Evolutionary conservation across 2,888 invertebrate species (phyloP).

Genomic region (Deladenus siricidicola): DNA sequence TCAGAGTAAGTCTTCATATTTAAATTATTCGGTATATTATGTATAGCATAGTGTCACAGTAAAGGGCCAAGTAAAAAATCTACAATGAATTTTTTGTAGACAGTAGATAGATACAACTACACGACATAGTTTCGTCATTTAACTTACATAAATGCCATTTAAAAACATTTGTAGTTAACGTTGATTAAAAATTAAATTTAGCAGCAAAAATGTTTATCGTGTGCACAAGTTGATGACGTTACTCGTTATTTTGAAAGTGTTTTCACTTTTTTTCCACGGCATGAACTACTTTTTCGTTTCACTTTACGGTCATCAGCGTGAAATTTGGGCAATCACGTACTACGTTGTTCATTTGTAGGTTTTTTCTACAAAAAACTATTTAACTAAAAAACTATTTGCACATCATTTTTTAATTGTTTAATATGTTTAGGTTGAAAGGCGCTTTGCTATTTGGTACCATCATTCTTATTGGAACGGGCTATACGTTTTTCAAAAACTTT

Average conservation of each 20-base stretch:
- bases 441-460: constrained; percentile 90
- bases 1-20: constrained; percentile 27
- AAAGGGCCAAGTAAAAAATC: too few species aligned
- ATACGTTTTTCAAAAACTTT: constrained; percentile 97
- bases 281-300: constrained; percentile 75
- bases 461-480: constrained; percentile 91
- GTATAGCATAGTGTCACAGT: too few species aligned
- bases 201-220: constrained; percentile 65
- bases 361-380: constrained; percentile 21
- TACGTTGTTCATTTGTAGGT: constrained; percentile 93
- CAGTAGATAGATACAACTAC: too few species aligned
- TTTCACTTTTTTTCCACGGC: constrained; percentile 83
- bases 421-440: constrained; percentile 67
- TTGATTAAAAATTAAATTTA: too few species aligned
- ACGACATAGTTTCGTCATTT: too few species aligned
- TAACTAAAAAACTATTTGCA: neutral
- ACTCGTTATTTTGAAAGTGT: constrained; percentile 64
- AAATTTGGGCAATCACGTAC: constrained; percentile 92
- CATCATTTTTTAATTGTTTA: neutral
- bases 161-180: too few species aligned
- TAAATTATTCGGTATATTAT: too few species aligned
- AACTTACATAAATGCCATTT: too few species aligned
- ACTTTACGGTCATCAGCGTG: constrained; percentile 80
- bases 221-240: constrained; percentile 94
- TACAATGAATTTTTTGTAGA: too few species aligned